A percentile compares a stretch with the other conserved stretches of the same genome.
Conservation (phyloP, 2,113 vertebrate species). For the Dissostichus mawsoni region DNA sequence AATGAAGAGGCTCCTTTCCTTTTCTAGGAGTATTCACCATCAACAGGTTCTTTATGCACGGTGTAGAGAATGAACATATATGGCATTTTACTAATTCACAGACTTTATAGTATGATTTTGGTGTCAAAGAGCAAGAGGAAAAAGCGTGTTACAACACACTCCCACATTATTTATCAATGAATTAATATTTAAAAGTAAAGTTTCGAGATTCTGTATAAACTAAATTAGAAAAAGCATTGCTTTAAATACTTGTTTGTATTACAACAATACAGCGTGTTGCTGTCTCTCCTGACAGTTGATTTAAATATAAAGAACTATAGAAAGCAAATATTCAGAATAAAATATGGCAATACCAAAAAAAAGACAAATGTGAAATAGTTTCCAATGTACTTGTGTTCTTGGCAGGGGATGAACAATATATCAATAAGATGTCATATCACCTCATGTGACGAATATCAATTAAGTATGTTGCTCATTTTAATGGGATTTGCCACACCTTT, state of each 20-base stretch:
- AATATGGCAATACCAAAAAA: background rate
- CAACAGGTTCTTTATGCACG: conserved; percentile 25
- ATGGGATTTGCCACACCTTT: background rate
- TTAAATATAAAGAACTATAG: background rate
- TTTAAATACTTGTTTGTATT: background rate
- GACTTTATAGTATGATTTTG: background rate
- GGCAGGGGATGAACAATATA: conserved; percentile 1
- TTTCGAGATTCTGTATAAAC: background rate
- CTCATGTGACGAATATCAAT: background rate
- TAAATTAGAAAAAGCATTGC: background rate
- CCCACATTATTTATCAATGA: background rate
- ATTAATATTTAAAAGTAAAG: background rate
- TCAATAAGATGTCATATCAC: background rate
- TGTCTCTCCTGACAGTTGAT: background rate
- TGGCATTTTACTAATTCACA: conserved; percentile 21
- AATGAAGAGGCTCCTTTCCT: conserved; percentile 51
- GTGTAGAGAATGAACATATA: conserved; percentile 26
- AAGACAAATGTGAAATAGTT: conserved; percentile 16
- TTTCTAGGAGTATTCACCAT: conserved; percentile 31
- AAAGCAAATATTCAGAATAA: background rate
- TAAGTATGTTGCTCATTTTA: background rate
- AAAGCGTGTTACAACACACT: background rate
- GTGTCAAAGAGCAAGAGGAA: background rate
- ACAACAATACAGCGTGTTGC: background rate
- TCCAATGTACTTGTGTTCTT: conserved; percentile 26